phyloP scores from a whole-genome alignment of 1,140 invertebrate genomes.

The Aphaenogaster rudis region DNA sequence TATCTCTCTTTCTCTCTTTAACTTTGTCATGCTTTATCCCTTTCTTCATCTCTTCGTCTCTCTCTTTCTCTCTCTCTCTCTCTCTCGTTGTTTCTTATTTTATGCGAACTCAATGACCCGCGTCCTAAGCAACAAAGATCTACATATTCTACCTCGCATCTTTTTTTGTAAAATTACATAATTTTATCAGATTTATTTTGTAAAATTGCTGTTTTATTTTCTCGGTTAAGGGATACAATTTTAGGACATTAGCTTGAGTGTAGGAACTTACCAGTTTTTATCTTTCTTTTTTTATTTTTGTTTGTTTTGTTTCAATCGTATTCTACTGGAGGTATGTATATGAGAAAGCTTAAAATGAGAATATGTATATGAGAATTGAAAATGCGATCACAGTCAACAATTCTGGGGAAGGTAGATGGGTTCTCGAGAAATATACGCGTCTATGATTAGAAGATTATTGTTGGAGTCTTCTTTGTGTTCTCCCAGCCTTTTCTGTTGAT shows the following conservation, averaged over 20 bases:
- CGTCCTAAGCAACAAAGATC: neutral
- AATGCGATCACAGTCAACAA: neutral
- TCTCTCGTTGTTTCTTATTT: neutral
- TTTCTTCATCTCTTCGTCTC: neutral
- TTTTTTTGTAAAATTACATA: slow-evolving; percentile 10
- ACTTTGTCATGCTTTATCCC: neutral
- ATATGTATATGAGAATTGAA: neutral
- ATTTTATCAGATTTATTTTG: neutral
- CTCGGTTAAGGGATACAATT: neutral
- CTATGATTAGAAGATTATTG: neutral
- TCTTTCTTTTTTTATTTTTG: neutral
- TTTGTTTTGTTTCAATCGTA: neutral
- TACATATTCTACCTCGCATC: neutral
- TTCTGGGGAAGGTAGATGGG: neutral
- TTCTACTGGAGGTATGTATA: neutral
- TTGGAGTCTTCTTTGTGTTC: neutral
- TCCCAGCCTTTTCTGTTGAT: neutral
- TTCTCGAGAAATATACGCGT: no score
- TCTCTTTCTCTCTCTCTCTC: no score
- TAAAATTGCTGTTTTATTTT: neutral
- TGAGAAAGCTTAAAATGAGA: no score
- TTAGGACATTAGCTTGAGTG: neutral
- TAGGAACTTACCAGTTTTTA: neutral
- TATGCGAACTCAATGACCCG: slow-evolving; percentile 19
- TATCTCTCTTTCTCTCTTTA: neutral